Percentiles rank a stretch among this genome's conserved stretches.
phyloP scores from a whole-genome alignment of 64 coral and sea anemone species.

The Actinia equina region DNA sequence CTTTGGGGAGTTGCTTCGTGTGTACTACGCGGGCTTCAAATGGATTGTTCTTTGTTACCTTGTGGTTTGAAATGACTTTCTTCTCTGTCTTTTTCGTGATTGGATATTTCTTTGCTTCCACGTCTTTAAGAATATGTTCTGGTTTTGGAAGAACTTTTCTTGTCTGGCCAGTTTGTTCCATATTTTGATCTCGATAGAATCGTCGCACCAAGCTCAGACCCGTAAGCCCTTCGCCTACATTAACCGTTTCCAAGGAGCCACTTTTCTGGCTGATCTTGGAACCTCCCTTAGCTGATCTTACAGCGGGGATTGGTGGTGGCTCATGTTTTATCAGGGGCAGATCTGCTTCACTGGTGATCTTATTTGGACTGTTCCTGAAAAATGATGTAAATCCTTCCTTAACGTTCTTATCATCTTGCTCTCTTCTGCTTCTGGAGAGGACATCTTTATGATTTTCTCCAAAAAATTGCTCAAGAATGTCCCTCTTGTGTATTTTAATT shows the following conservation, averaged over 20 bases:
- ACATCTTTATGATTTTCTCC: background rate
- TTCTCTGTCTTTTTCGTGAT: slow-evolving; percentile 4
- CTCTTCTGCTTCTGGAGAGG: background rate
- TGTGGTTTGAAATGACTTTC: background rate
- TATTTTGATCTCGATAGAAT: slow-evolving; percentile 89
- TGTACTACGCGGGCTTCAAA: slow-evolving; percentile 58
- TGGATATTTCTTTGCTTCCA: background rate
- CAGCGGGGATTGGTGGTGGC: slow-evolving; percentile 4
- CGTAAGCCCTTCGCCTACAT: background rate
- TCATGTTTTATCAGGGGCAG: background rate
- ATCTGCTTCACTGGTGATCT: background rate
- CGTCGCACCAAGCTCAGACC: slow-evolving; percentile 54
- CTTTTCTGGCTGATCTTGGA: background rate
- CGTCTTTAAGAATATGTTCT: background rate
- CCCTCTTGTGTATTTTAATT: background rate
- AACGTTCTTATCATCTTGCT: background rate
- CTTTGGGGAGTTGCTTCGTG: slow-evolving; percentile 51
- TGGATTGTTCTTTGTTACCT: background rate
- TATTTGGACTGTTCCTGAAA: background rate
- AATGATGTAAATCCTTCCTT: background rate
- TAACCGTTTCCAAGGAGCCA: background rate
- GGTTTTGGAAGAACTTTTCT: background rate
- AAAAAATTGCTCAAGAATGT: slow-evolving; percentile 4
- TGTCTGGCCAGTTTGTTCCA: slow-evolving; percentile 1
- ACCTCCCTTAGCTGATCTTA: background rate